Evolutionary conservation across 1,140 invertebrate species (phyloP).

Genomic region (Neelides sp.): DNA sequence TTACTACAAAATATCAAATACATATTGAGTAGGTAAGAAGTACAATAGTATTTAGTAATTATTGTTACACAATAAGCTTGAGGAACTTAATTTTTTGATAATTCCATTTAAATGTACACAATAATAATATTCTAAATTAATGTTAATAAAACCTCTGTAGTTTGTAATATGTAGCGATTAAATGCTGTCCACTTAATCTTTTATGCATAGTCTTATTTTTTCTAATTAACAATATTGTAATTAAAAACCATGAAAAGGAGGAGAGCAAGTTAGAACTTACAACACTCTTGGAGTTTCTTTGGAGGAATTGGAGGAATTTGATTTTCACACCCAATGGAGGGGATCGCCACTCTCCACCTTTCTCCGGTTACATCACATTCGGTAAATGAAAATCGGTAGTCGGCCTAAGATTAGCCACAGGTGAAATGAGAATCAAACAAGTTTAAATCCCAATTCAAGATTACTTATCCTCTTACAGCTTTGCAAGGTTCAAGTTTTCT

Average conservation of each 20-base stretch:
- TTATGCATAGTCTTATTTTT: too few relatives aligned
- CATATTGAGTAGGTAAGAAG: too few relatives aligned
- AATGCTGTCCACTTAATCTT: too few relatives aligned
- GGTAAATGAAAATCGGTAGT: slow-evolving; percentile 46
- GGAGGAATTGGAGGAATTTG: slow-evolving; percentile 37
- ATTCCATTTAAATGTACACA: too few relatives aligned
- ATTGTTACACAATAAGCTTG: too few relatives aligned
- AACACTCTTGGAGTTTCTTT: slow-evolving; percentile 40
- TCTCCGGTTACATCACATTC: slow-evolving; percentile 43
- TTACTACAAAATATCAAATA: too few relatives aligned
- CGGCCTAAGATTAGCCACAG: slow-evolving; percentile 34
- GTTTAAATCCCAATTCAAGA: not conserved
- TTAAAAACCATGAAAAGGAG: not conserved
- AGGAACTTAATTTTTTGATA: too few relatives aligned
- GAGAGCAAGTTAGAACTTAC: slow-evolving; percentile 36
- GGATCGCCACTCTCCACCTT: slow-evolving; percentile 45
- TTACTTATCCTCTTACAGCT: not conserved
- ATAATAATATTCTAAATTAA: too few relatives aligned
- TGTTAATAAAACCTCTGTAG: too few relatives aligned
- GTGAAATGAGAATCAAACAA: not conserved
- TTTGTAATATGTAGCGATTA: too few relatives aligned
- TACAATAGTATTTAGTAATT: too few relatives aligned
- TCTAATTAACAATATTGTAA: slow-evolving; percentile 2
- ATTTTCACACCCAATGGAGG: slow-evolving; percentile 36
- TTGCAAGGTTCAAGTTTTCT: not conserved